Conservation (phyloP, 2,888 invertebrate genomes). For the Dryomyza anilis region DNA sequence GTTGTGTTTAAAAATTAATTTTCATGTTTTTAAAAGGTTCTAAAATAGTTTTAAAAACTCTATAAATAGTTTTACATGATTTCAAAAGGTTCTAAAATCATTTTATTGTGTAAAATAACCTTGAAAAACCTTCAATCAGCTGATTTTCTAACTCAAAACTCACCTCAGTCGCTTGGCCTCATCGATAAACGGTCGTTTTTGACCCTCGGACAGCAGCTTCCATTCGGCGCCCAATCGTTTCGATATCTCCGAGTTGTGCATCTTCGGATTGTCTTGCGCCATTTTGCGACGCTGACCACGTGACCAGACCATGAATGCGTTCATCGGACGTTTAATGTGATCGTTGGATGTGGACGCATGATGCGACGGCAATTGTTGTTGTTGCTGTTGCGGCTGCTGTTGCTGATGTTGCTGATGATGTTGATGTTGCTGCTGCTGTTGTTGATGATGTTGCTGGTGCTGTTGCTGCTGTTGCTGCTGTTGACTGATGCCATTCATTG, state of each 20-base stretch:
- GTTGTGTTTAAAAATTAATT: too few relatives aligned
- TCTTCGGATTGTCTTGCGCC: constrained; percentile 92
- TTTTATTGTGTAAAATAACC: too few relatives aligned
- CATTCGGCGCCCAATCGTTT: constrained; percentile 90
- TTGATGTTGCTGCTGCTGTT: constrained; percentile 28
- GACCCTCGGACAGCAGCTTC: constrained; percentile 85
- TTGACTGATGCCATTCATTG: constrained; percentile 30
- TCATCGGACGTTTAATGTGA: constrained; percentile 96
- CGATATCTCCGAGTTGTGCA: constrained; percentile 90
- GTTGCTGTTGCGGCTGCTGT: constrained; percentile 37
- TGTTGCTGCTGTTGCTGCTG: constrained; percentile 22
- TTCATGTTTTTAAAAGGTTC: too few relatives aligned
- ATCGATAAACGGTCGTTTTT: constrained; percentile 93
- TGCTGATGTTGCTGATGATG: constrained; percentile 30
- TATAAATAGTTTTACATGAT: too few relatives aligned
- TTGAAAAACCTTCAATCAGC: too few relatives aligned
- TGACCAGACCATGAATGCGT: constrained; percentile 97
- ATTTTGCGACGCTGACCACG: constrained; percentile 90
- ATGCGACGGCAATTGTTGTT: constrained; percentile 21
- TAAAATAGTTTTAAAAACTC: too few relatives aligned
- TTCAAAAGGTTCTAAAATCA: too few relatives aligned
- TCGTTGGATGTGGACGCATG: constrained; percentile 58
- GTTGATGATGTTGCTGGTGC: constrained; percentile 20
- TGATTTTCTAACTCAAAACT: too few relatives aligned
- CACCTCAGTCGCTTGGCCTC: constrained; percentile 88